Percentiles rank a stretch among this genome's conserved stretches.
phyloP scores from a whole-genome alignment of 2,888 invertebrate species.

The Volucella bombylans region DNA sequence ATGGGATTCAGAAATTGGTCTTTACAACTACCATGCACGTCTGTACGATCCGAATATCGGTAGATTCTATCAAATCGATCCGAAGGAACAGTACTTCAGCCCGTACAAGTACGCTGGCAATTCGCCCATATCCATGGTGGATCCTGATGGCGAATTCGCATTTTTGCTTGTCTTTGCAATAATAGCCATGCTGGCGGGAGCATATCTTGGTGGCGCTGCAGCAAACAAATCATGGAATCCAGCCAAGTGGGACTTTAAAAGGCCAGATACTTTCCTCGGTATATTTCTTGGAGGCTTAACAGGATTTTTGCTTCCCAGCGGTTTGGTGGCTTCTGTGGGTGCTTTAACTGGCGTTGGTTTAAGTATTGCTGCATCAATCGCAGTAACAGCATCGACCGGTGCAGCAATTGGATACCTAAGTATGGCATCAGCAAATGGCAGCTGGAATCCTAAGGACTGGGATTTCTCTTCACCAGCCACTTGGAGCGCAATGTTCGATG shows the following conservation, averaged over 20 bases:
- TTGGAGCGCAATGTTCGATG: slow-evolving; percentile 23
- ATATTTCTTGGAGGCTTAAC: slow-evolving; percentile 21
- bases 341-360: not conserved
- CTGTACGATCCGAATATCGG: slow-evolving; percentile 75
- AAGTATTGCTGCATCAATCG: not conserved
- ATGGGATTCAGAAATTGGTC: slow-evolving; percentile 74
- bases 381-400: not conserved
- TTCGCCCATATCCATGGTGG: slow-evolving; percentile 52
- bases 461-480: slow-evolving; percentile 30
- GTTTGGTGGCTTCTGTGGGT: not conserved
- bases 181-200: slow-evolving; percentile 5
- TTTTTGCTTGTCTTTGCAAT: not conserved
- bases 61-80: slow-evolving; percentile 72
- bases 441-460: slow-evolving; percentile 18
- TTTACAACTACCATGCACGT: slow-evolving; percentile 75
- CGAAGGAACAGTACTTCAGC: slow-evolving; percentile 70
- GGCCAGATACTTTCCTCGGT: slow-evolving; percentile 6
- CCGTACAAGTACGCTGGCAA: slow-evolving; percentile 75
- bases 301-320: slow-evolving; percentile 12
- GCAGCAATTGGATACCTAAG: slow-evolving; percentile 7
- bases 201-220: slow-evolving; percentile 42
- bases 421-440: slow-evolving; percentile 23
- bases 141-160: slow-evolving; percentile 43
- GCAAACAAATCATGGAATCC: slow-evolving; percentile 1
- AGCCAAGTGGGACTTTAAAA: slow-evolving; percentile 20